A percentile compares a stretch with the other conserved stretches of the same genome.
Evolutionary conservation across 2,797 vertebrate species (phyloP).

Genomic region (Botia almorhae): DNA sequence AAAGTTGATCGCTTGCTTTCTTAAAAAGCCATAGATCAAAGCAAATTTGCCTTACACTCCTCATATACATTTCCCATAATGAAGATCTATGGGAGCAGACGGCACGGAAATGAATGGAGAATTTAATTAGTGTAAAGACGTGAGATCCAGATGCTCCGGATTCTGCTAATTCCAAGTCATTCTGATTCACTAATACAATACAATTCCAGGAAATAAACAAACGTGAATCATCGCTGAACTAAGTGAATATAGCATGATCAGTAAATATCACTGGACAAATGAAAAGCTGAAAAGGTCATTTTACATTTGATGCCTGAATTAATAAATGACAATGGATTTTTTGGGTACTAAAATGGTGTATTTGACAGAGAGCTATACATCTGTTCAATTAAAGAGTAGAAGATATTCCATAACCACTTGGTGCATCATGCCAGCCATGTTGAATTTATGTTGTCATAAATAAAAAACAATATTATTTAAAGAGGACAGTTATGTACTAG

Average conservation of each 20-base stretch:
- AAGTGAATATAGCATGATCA: constrained; percentile 10
- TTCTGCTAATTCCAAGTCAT: constrained; percentile 5
- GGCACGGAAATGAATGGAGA: constrained; percentile 22
- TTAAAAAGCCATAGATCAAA: neutral
- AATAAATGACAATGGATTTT: neutral
- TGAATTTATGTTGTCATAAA: too few species aligned
- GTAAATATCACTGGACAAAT: constrained; percentile 18
- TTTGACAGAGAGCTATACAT: too few species aligned
- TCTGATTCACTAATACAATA: constrained; percentile 21
- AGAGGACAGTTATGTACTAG: too few species aligned
- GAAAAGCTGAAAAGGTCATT: neutral
- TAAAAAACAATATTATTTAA: too few species aligned
- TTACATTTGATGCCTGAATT: neutral
- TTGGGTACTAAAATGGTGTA: too few species aligned
- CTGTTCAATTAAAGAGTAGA: too few species aligned
- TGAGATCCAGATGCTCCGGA: constrained; percentile 31
- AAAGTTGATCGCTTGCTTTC: neutral
- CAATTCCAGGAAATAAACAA: constrained; percentile 17
- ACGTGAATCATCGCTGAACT: constrained; percentile 15
- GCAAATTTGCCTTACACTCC: neutral
- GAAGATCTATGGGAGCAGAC: constrained; percentile 19
- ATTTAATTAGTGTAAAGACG: constrained; percentile 47
- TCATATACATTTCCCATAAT: constrained; percentile 35
- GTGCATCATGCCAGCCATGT: too few species aligned
- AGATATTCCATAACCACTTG: too few species aligned